These are phyloP conservation scores for Xanthostigma xanthostigma DNA, from an alignment of 2,888 invertebrate species.

Conservation along the genomic window DNA sequence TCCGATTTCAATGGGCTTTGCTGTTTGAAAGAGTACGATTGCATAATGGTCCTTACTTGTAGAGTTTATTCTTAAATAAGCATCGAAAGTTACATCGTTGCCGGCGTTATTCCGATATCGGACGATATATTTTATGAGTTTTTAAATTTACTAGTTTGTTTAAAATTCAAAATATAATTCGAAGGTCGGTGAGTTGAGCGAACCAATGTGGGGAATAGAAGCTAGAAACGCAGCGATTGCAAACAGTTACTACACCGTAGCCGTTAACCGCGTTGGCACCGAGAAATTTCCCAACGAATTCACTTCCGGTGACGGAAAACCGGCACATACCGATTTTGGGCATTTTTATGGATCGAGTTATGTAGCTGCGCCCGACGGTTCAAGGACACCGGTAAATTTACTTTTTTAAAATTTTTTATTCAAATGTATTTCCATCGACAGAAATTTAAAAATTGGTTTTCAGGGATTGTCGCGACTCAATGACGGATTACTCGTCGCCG, in stretches of 20 bases:
- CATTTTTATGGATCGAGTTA: slow-evolving; percentile 95
- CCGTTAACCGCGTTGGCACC: slow-evolving; percentile 84
- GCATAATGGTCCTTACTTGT: too few species aligned
- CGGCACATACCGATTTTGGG: slow-evolving; percentile 66
- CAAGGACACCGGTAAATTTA: slow-evolving; percentile 69
- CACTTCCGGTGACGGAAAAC: slow-evolving; percentile 68
- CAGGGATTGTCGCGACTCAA: slow-evolving; percentile 21
- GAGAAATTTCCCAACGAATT: slow-evolving; percentile 71
- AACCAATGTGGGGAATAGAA: slow-evolving; percentile 91
- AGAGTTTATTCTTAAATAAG: too few species aligned
- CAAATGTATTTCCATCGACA: too few species aligned
- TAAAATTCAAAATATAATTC: background rate
- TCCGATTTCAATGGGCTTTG: too few species aligned
- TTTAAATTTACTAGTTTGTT: too few species aligned
- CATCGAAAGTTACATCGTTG: too few species aligned
- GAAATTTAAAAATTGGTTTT: slow-evolving; percentile 8
- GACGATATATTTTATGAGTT: too few species aligned
- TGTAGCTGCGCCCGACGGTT: slow-evolving; percentile 84
- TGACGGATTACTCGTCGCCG: slow-evolving; percentile 66
- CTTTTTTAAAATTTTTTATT: too few species aligned
- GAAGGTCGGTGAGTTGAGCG: slow-evolving; percentile 50
- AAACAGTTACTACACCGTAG: slow-evolving; percentile 86
- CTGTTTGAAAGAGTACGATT: too few species aligned
- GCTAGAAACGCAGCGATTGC: slow-evolving; percentile 92
- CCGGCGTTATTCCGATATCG: too few species aligned